A percentile compares a stretch with the other conserved stretches of the same genome.
phyloP scores from a whole-genome alignment of 2,888 invertebrate species.

The Elegia similella region DNA sequence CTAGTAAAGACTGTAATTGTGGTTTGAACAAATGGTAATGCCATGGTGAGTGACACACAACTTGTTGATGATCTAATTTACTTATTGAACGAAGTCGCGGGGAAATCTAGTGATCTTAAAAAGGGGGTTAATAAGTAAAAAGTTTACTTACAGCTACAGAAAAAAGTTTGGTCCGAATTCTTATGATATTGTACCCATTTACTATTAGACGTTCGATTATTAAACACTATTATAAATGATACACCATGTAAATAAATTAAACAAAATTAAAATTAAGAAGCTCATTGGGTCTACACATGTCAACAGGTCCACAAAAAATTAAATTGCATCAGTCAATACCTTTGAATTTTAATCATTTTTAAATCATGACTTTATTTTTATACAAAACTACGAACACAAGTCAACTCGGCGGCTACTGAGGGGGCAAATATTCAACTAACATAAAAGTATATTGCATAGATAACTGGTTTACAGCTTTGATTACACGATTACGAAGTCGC shows the following conservation, averaged over 20 bases:
- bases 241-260: too few relatives aligned
- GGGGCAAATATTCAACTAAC: not conserved
- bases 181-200: too few relatives aligned
- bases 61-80: too few relatives aligned
- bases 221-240: too few relatives aligned
- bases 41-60: not conserved
- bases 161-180: too few relatives aligned
- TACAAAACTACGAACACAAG: not conserved
- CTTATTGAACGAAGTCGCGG: too few relatives aligned
- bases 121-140: too few relatives aligned
- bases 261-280: too few relatives aligned
- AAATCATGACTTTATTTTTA: not conserved
- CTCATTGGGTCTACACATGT: too few relatives aligned
- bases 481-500: slow-evolving; percentile 30
- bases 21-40: slow-evolving; percentile 22
- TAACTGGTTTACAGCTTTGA: slow-evolving; percentile 32
- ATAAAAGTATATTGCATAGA: slow-evolving; percentile 33
- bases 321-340: not conserved
- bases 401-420: not conserved
- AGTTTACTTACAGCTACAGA: too few relatives aligned
- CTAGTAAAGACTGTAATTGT: slow-evolving; percentile 1
- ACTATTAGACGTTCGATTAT: too few relatives aligned
- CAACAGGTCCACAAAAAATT: not conserved
- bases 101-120: too few relatives aligned
- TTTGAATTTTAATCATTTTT: not conserved